These are phyloP conservation scores for Limenitis camilla DNA, from an alignment of 2,888 invertebrate species.

Conservation along the genomic window DNA sequence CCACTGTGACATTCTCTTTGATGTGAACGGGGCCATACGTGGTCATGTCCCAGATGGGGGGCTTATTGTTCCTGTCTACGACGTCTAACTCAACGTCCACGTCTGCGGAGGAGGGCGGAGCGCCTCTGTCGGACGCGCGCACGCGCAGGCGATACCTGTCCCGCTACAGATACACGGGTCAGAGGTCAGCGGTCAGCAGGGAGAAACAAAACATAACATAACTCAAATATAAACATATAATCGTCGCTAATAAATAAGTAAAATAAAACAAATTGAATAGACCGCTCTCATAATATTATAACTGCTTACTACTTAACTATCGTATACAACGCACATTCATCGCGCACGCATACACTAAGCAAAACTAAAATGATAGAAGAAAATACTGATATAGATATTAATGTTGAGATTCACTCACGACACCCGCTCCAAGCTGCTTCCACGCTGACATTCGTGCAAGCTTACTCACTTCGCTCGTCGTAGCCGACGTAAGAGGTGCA, in stretches of 20 bases:
- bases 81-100: slow-evolving; percentile 98
- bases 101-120: slow-evolving; percentile 92
- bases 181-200: slow-evolving; percentile 82
- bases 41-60: slow-evolving; percentile 95
- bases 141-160: slow-evolving; percentile 97
- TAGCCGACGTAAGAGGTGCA: slow-evolving; percentile 81
- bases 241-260: slow-evolving; percentile 67
- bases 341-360: slow-evolving; percentile 63
- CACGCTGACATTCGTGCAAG: slow-evolving; percentile 52
- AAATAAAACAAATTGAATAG: slow-evolving; percentile 53
- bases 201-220: slow-evolving; percentile 77
- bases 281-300: slow-evolving; percentile 55
- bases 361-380: slow-evolving; percentile 61
- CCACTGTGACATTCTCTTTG: slow-evolving; percentile 99
- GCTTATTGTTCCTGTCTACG: slow-evolving; percentile 98
- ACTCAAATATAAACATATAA: slow-evolving; percentile 73
- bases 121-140: slow-evolving; percentile 96
- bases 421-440: slow-evolving; percentile 50
- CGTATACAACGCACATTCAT: slow-evolving; percentile 42
- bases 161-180: slow-evolving; percentile 89
- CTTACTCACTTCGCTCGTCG: slow-evolving; percentile 80
- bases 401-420: slow-evolving; percentile 49
- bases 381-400: slow-evolving; percentile 39
- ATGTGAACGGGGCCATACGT: slow-evolving; percentile 98
- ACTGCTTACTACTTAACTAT: slow-evolving; percentile 32